Conservation (phyloP, 92 coral and sea anemone species). For the Epizoanthus stellaris region DNA sequence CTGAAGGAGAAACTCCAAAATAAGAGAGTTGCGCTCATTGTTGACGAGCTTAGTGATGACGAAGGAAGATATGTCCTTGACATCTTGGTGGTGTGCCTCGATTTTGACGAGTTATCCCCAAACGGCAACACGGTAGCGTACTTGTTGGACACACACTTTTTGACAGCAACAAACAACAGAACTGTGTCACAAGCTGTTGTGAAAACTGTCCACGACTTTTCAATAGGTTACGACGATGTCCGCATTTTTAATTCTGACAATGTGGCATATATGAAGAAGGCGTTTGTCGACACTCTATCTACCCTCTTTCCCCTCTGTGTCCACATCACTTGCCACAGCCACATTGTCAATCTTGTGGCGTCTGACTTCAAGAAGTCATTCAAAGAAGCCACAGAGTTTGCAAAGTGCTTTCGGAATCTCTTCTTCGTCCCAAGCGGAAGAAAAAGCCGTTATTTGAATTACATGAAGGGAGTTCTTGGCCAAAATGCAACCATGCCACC, state of each 20-base stretch:
- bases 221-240: constrained; percentile 42
- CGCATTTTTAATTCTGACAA: constrained; percentile 50
- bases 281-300: constrained; percentile 38
- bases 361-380: constrained; percentile 47
- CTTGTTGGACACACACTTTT: constrained; percentile 41
- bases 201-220: constrained; percentile 32
- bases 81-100: constrained; percentile 46
- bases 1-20: constrained; percentile 31
- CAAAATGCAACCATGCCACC: constrained; percentile 46
- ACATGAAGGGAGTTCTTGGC: neutral
- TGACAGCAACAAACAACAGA: constrained; percentile 52
- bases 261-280: constrained; percentile 48
- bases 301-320: constrained; percentile 38
- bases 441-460: constrained; percentile 35
- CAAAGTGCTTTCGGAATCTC: constrained; percentile 39
- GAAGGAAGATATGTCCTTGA: constrained; percentile 61
- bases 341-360: constrained; percentile 50
- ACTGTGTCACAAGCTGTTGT: constrained; percentile 53
- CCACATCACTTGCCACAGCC: constrained; percentile 60
- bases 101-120: constrained; percentile 44
- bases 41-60: constrained; percentile 58
- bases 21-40: constrained; percentile 58
- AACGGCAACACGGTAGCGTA: constrained; percentile 36
- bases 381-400: constrained; percentile 40
- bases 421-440: constrained; percentile 53